Evolutionary conservation across 2,888 invertebrate species (phyloP).

Genomic region (Glyphotaelius pellucidus): DNA sequence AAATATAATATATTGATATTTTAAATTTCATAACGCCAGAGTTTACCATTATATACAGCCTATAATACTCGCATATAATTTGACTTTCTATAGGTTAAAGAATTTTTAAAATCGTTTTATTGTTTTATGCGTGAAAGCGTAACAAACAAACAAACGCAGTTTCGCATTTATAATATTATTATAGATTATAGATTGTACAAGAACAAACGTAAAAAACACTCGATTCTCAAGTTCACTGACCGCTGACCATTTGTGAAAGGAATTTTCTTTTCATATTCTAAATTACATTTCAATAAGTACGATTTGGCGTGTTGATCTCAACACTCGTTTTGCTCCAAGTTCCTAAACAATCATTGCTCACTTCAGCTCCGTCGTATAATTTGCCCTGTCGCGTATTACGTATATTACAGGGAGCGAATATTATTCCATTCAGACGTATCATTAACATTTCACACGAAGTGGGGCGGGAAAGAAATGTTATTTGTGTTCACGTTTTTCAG

Average conservation of each 20-base stretch:
- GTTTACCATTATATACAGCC: too few species aligned
- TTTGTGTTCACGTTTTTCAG: constrained; percentile 1
- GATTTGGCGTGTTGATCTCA: constrained; percentile 48
- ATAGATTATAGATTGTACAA: too few species aligned
- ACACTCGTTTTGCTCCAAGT: constrained; percentile 25
- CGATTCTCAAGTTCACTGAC: neutral
- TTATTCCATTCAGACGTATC: neutral
- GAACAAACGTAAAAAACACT: neutral
- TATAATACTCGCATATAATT: too few species aligned
- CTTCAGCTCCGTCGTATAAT: constrained; percentile 14
- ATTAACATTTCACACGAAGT: constrained; percentile 32
- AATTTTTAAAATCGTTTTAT: too few species aligned
- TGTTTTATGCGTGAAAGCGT: too few species aligned
- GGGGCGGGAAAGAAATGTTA: neutral
- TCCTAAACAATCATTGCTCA: constrained; percentile 43
- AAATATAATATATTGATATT: too few species aligned
- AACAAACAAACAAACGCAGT: too few species aligned
- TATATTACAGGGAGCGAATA: constrained; percentile 9
- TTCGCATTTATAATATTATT: too few species aligned
- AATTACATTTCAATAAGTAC: constrained; percentile 53
- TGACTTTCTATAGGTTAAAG: too few species aligned
- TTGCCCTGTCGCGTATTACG: constrained; percentile 19
- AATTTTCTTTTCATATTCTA: neutral
- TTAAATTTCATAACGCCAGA: too few species aligned
- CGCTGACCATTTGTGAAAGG: neutral